phyloP scores from a whole-genome alignment of 2,888 invertebrate genomes.

The Odontomyia ornata region DNA sequence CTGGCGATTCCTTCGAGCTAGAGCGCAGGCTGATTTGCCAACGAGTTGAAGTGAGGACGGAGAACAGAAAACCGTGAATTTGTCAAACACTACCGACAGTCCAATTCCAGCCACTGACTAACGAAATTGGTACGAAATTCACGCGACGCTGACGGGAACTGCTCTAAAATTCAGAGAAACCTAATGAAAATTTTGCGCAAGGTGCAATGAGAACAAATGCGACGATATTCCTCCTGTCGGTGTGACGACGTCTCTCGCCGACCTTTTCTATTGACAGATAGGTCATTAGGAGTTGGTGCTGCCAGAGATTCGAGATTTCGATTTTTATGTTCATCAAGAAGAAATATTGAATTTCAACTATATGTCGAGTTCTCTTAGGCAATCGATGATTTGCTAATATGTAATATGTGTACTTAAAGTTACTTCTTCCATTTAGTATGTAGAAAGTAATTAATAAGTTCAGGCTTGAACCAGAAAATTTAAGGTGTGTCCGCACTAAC shows the following conservation, averaged over 20 bases:
- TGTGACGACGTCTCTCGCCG: conserved; percentile 28
- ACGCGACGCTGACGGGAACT: background rate
- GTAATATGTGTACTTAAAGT: no score
- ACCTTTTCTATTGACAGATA: conserved; percentile 30
- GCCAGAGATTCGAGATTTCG: no score
- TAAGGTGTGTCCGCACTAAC: no score
- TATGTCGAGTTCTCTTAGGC: no score
- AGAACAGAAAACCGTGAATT: conserved; percentile 1
- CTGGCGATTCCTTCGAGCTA: background rate
- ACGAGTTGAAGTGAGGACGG: background rate
- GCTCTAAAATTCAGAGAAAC: background rate
- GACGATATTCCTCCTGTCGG: conserved; percentile 16
- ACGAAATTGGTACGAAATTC: background rate
- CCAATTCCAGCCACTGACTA: conserved; percentile 10
- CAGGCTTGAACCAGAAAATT: no score
- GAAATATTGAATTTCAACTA: no score
- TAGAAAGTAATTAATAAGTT: no score
- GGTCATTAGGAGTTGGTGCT: conserved; percentile 22
- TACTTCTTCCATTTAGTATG: no score
- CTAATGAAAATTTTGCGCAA: conserved; percentile 29
- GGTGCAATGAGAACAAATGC: conserved; percentile 6
- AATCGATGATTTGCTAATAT: no score
- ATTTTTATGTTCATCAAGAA: no score
- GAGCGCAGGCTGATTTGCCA: background rate
- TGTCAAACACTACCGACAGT: conserved; percentile 3